These are phyloP conservation scores for Tolmerus cingulatus DNA, from an alignment of 2,888 invertebrate species.

Conservation along the genomic window DNA sequence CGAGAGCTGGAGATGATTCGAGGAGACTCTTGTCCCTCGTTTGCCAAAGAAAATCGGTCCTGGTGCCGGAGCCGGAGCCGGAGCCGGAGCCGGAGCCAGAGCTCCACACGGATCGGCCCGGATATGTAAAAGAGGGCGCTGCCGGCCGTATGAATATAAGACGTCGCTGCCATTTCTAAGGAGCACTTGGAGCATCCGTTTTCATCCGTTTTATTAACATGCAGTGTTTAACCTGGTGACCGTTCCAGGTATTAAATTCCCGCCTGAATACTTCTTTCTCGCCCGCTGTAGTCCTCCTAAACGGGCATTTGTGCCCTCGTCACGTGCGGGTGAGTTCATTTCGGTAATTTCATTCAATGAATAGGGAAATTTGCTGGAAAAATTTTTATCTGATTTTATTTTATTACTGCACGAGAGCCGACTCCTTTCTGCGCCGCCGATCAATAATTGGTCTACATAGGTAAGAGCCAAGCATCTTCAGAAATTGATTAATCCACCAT, in stretches of 20 bases:
- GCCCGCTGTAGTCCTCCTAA: neutral
- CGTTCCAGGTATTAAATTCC: slow-evolving; percentile 11
- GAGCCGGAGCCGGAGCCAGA: too few species aligned
- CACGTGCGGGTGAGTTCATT: slow-evolving; percentile 19
- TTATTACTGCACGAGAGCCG: neutral
- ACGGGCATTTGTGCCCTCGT: neutral
- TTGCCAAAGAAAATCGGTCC: neutral
- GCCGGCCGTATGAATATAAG: neutral
- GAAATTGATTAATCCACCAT: slow-evolving; percentile 37
- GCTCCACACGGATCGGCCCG: neutral
- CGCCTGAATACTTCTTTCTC: neutral
- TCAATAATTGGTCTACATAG: neutral
- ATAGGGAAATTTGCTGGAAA: slow-evolving; percentile 16
- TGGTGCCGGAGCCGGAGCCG: neutral
- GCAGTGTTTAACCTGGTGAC: slow-evolving; percentile 26
- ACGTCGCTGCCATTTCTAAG: neutral
- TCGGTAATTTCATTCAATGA: slow-evolving; percentile 27
- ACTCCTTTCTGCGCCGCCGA: neutral
- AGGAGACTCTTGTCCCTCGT: neutral
- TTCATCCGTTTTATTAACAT: slow-evolving; percentile 19
- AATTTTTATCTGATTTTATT: slow-evolving; percentile 11
- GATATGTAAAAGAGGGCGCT: slow-evolving; percentile 15
- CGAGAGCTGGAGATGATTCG: slow-evolving; percentile 26
- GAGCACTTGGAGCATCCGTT: neutral
- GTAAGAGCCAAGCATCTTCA: neutral